Conservation (phyloP, 2,888 invertebrate species). For the Noctua janthe region DNA sequence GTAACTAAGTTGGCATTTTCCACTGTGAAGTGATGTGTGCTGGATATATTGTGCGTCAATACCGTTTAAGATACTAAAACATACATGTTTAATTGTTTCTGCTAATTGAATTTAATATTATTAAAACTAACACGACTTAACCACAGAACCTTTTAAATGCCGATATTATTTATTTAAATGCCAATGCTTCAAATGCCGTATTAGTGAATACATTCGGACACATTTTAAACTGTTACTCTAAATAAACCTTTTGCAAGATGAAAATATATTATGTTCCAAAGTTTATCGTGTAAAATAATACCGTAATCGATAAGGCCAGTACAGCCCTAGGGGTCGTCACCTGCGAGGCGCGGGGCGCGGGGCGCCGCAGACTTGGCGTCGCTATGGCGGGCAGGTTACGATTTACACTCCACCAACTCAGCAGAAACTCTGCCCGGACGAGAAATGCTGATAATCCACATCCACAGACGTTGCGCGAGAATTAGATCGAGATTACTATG, state of each 20-base stretch:
- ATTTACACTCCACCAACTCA: slow-evolving; percentile 90
- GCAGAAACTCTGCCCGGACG: slow-evolving; percentile 87
- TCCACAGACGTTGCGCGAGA: slow-evolving; percentile 85
- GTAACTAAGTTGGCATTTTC: slow-evolving; percentile 13
- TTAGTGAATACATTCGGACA: background rate
- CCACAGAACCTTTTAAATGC: background rate
- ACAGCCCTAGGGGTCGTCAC: slow-evolving; percentile 85
- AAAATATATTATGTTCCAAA: background rate
- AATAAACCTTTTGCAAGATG: background rate
- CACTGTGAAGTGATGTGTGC: background rate
- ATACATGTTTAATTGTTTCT: background rate
- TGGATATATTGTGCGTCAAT: slow-evolving; percentile 16
- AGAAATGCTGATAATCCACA: slow-evolving; percentile 90
- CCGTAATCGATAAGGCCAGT: slow-evolving; percentile 41
- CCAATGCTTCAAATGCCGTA: background rate
- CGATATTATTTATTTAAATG: background rate
- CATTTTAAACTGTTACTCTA: background rate
- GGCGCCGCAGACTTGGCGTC: slow-evolving; percentile 84
- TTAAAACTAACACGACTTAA: too few relatives aligned
- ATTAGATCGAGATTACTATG: slow-evolving; percentile 87
- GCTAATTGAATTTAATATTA: background rate
- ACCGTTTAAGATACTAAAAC: background rate
- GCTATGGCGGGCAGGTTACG: slow-evolving; percentile 90
- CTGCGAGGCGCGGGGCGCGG: slow-evolving; percentile 81
- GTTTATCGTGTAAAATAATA: slow-evolving; percentile 1